Evolutionary conservation across 2,797 vertebrate genomes (phyloP), one percentile per base, ranked within the genome.

Genomic region (Siniperca obscura): DNA sequence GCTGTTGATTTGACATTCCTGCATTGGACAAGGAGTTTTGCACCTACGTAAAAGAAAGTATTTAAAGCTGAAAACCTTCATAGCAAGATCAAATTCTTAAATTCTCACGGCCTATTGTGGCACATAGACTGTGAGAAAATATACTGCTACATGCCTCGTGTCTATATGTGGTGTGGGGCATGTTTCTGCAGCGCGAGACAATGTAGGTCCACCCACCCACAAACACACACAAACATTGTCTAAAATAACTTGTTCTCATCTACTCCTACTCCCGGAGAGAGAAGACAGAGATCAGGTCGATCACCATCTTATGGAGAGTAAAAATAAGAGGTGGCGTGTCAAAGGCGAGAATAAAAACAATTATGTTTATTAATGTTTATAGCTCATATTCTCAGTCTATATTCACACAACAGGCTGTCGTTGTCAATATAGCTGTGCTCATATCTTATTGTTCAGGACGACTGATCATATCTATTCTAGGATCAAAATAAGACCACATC

Each of bases 241-340:
- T 80, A 80, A 90, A 91, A 92, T 88, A 86, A 79, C 79, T 74
- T 3, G 5, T 52, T 82, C 82, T 82, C 86, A 67, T 83, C 84
- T 85, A 78, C 76, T 78, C 70, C 79, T 70, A 42, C 82, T 73
- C 73, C 74, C 34, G 5, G 60, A 65, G 84, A 79, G 85, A 87
- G 79, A 76, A 38, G 78, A 88, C 78, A 79, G 55, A 78, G 69
- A 86, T 86, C 85, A 66, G 80, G 76, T 77, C 38, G 25, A 79
- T 84, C 84, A 70, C 12, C 55, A 70, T 77, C 72, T 83, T 38
- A 66, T 52, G 55, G 66, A 74, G 83, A 71, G 64, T 81, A 48
- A 84, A 88, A 87, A 81, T 74, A 83, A 78, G 46, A 81, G 75
- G 44, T 3, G 3, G 48, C 1, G 14, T 42, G 61, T 61, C 1